Conservation (phyloP, 1,140 invertebrate species). For the Euura lappo region DNA sequence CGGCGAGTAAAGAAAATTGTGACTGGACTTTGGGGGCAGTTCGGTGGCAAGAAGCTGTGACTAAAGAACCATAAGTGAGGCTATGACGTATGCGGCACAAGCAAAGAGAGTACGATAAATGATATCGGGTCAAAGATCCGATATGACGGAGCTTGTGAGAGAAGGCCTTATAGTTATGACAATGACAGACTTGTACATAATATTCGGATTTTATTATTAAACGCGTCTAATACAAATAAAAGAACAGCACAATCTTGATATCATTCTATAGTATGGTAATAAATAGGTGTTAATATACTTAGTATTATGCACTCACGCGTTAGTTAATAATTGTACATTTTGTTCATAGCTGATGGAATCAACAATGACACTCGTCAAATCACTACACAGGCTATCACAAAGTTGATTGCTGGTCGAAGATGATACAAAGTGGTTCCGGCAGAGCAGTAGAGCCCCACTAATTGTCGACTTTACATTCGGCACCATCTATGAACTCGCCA, state of each 20-base stretch:
- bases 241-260: conserved; percentile 52
- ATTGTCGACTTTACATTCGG: no score
- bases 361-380: conserved; percentile 36
- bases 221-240: conserved; percentile 57
- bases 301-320: neutral
- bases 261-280: conserved; percentile 47
- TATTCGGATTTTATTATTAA: conserved; percentile 59
- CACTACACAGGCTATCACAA: conserved; percentile 53
- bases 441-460: no score
- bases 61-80: no score
- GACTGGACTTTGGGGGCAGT: no score
- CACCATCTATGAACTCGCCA: no score
- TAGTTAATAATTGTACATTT: conserved; percentile 34
- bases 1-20: no score
- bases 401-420: conserved; percentile 52
- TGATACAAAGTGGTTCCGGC: conserved; percentile 44
- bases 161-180: neutral
- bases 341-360: conserved; percentile 2
- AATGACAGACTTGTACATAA: conserved; percentile 38
- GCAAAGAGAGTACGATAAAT: no score
- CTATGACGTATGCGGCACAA: no score
- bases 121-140: no score
- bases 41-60: no score
- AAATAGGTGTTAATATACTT: conserved; percentile 39
- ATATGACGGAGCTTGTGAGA: neutral